These are phyloP conservation scores for Automeris io DNA, from an alignment of 2,888 invertebrate species.

Conservation along the genomic window DNA sequence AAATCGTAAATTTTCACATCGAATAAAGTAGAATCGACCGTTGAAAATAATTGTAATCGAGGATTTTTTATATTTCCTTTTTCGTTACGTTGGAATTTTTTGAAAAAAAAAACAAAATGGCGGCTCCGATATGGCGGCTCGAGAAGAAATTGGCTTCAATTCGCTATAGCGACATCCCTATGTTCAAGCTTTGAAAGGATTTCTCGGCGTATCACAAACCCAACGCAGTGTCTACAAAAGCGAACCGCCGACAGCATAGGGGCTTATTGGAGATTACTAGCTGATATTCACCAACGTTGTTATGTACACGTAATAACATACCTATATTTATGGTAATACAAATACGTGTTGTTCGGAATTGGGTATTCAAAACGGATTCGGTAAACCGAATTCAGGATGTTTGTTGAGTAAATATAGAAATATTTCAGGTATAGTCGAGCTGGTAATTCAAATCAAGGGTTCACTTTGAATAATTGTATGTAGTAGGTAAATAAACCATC, in stretches of 20 bases:
- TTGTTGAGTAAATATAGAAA: not conserved
- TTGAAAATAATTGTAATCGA: too few species aligned
- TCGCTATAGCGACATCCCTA: too few species aligned
- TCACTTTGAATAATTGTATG: too few species aligned
- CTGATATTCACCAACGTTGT: not conserved
- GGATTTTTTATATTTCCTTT: too few species aligned
- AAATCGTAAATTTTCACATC: too few species aligned
- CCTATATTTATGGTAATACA: conserved; percentile 1
- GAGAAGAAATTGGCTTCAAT: too few species aligned
- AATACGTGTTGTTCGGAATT: conserved; percentile 11
- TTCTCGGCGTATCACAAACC: conserved; percentile 19
- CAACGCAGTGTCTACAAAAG: conserved; percentile 16
- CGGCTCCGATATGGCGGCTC: too few species aligned
- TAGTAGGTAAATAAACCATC: too few species aligned
- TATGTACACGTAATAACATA: conserved; percentile 1
- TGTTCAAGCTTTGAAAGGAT: conserved; percentile 10
- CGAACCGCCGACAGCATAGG: conserved; percentile 8
- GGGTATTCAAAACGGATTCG: conserved; percentile 8
- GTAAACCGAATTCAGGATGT: conserved; percentile 2
- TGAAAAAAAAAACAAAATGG: too few species aligned
- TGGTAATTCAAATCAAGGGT: not conserved
- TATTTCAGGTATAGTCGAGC: not conserved
- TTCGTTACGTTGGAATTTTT: too few species aligned
- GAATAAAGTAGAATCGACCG: too few species aligned
- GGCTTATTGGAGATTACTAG: conserved; percentile 5